Conservation (phyloP, 2,113 vertebrate genomes). For the Fulica atra region DNA sequence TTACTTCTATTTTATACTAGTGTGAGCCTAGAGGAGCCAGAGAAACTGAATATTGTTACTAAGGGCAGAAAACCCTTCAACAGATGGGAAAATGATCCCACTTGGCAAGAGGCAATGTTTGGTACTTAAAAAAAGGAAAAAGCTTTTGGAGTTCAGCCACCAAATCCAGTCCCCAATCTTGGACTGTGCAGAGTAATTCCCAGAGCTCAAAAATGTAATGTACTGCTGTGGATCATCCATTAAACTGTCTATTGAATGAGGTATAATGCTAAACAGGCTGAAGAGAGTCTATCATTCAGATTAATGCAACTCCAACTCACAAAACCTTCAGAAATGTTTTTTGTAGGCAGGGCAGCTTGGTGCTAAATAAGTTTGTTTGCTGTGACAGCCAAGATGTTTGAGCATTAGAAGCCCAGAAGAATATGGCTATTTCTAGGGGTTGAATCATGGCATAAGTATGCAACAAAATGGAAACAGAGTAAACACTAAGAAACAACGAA, state of each 20-base stretch:
- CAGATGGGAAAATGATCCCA: constrained; percentile 61
- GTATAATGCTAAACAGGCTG: constrained; percentile 72
- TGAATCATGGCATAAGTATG: constrained; percentile 43
- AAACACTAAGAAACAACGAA: constrained; percentile 43
- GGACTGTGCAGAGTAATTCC: constrained; percentile 37
- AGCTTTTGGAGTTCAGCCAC: constrained; percentile 60
- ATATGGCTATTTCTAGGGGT: constrained; percentile 31
- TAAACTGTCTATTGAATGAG: constrained; percentile 74
- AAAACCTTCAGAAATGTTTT: constrained; percentile 25
- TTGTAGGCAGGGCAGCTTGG: constrained; percentile 18
- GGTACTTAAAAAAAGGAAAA: constrained; percentile 54
- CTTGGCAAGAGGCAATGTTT: constrained; percentile 56
- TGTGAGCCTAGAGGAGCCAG: constrained; percentile 25
- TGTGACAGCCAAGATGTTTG: constrained; percentile 17
- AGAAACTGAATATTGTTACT: constrained; percentile 42
- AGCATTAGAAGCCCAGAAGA: constrained; percentile 26
- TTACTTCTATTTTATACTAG: constrained; percentile 18
- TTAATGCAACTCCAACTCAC: constrained; percentile 45
- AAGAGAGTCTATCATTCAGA: constrained; percentile 50
- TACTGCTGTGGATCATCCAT: constrained; percentile 70
- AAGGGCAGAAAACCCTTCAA: constrained; percentile 43
- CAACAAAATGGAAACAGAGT: constrained; percentile 55
- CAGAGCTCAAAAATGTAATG: constrained; percentile 53
- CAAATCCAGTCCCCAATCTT: constrained; percentile 49
- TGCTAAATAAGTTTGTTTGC: constrained; percentile 36